phyloP scores from a whole-genome alignment of 35 echinoderm and acorn worm genomes.

The Chiridota heheva region DNA sequence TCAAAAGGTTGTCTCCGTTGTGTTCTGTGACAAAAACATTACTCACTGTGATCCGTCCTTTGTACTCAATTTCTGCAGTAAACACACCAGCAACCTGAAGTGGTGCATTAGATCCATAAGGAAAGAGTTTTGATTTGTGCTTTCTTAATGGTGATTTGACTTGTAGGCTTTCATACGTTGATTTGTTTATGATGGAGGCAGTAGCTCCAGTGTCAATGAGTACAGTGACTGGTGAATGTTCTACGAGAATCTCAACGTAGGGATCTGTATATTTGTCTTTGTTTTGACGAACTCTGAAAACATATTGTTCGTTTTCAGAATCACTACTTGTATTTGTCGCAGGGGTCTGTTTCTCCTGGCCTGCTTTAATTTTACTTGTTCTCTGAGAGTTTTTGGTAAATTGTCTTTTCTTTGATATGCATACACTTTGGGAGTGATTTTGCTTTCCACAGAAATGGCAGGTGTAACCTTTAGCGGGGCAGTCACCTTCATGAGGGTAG shows the following conservation, averaged over 20 bases:
- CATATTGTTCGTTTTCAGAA: not conserved
- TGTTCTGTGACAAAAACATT: not conserved
- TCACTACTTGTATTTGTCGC: not conserved
- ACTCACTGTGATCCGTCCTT: not conserved
- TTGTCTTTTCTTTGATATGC: not conserved
- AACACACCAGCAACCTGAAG: slow-evolving; percentile 31
- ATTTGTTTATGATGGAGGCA: slow-evolving; percentile 13
- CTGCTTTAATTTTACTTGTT: not conserved
- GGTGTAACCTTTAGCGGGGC: not conserved
- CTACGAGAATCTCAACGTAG: not conserved
- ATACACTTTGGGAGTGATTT: not conserved
- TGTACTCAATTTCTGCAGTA: not conserved
- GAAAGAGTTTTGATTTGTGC: not conserved
- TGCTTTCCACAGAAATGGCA: not conserved
- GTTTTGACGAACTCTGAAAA: not conserved
- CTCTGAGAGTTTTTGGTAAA: not conserved
- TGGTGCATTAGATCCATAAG: slow-evolving; percentile 27
- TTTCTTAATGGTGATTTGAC: not conserved
- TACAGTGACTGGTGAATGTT: not conserved
- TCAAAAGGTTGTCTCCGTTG: slow-evolving; percentile 9
- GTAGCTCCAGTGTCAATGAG: slow-evolving; percentile 26
- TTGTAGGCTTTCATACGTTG: not conserved
- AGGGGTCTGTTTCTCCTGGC: not conserved
- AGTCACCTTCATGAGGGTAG: not conserved
- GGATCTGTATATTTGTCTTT: not conserved